phyloP scores from a whole-genome alignment of 2,888 invertebrate genomes.

The Fissipunctia ypsillon region DNA sequence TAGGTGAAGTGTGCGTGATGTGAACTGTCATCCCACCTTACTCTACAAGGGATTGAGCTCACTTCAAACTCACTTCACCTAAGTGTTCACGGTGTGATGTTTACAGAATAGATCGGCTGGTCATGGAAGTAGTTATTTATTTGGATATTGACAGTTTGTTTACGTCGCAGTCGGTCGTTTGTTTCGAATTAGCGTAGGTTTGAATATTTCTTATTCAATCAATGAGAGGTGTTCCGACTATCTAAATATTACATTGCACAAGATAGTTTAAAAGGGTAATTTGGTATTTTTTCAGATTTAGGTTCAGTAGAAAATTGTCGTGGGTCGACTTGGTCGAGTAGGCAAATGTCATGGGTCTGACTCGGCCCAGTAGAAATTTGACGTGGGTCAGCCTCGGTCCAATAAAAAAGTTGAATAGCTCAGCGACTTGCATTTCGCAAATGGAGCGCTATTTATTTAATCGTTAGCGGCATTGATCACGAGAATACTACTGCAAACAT shows the following conservation, averaged over 20 bases:
- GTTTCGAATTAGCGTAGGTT: conserved; percentile 50
- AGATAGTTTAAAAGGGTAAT: background rate
- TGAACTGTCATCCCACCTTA: too few relatives aligned
- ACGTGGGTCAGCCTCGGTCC: background rate
- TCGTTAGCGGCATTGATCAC: background rate
- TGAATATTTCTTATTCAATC: conserved; percentile 46
- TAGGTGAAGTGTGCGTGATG: too few relatives aligned
- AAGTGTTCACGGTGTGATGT: too few relatives aligned
- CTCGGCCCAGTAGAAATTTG: background rate
- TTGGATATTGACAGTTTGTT: conserved; percentile 45
- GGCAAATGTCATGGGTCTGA: background rate
- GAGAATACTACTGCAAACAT: background rate
- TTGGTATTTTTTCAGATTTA: background rate
- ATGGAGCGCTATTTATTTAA: background rate
- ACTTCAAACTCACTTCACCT: too few relatives aligned
- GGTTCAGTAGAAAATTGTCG: background rate
- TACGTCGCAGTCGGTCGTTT: conserved; percentile 49
- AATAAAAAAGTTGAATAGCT: too few relatives aligned
- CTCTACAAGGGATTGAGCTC: too few relatives aligned
- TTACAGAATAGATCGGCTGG: too few relatives aligned
- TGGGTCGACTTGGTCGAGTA: background rate
- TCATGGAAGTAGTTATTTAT: conserved; percentile 48
- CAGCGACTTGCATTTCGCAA: background rate
- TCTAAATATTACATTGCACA: background rate
- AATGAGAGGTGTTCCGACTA: conserved; percentile 17